Evolutionary conservation across 2,113 vertebrate genomes (phyloP).

Genomic region (Pyxicephalus adspersus): DNA sequence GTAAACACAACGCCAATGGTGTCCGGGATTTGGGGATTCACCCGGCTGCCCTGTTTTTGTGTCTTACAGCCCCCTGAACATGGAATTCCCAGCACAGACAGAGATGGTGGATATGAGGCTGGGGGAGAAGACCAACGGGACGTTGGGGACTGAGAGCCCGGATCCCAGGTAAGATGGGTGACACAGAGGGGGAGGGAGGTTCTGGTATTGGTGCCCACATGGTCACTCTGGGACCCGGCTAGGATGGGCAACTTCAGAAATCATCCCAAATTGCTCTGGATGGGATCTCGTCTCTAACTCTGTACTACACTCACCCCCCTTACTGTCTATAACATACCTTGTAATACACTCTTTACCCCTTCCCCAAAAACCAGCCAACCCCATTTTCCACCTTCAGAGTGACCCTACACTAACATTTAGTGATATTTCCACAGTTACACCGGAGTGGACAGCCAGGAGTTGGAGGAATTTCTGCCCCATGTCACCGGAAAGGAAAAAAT

Average conservation of each 20-base stretch:
- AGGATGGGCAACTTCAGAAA: too few species aligned
- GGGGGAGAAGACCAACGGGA: slow-evolving; percentile 3
- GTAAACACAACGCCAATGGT: neutral
- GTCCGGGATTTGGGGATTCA: too few species aligned
- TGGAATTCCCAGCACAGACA: slow-evolving; percentile 29
- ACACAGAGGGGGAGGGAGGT: too few species aligned
- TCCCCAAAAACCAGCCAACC: neutral
- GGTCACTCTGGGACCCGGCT: neutral
- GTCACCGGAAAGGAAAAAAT: slow-evolving; percentile 25
- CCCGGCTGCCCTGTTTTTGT: neutral
- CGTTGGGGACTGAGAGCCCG: slow-evolving; percentile 13
- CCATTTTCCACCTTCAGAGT: neutral
- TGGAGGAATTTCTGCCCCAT: slow-evolving; percentile 49
- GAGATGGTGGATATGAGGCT: slow-evolving; percentile 44
- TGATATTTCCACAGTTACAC: slow-evolving; percentile 1
- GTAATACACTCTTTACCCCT: too few species aligned
- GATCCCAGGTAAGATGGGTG: slow-evolving; percentile 28
- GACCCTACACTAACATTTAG: neutral
- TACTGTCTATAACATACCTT: too few species aligned
- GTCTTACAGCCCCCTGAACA: slow-evolving; percentile 10
- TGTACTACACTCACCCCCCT: too few species aligned
- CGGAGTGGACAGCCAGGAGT: slow-evolving; percentile 37
- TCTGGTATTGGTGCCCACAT: too few species aligned
- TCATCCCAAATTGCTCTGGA: too few species aligned
- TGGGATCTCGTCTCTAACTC: too few species aligned